Evolutionary conservation across 2,888 invertebrate species (phyloP), one percentile per base, ranked within the genome.

Genomic region (Lasioglossum pauxillum): DNA sequence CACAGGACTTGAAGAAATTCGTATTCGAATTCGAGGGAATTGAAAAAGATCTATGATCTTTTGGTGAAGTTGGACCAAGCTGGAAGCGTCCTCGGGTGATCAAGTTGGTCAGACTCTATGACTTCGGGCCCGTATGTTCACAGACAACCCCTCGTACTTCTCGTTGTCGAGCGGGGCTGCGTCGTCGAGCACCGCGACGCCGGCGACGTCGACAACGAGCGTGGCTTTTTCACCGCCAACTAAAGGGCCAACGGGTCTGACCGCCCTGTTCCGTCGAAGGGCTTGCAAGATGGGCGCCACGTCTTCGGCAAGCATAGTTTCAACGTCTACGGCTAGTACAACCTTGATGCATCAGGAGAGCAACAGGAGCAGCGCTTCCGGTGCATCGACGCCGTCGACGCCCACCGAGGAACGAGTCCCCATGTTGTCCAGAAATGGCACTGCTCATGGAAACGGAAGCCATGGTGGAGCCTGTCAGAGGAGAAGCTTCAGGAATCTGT

Each of bases 121-220:
- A 80, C 57, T 44, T 73, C 74, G 53, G 64, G 80, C 77, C 85
- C 91, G 91, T 92, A 93, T 96, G 95, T 96, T 96, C 91, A 90
- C 96, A 97, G 97, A 97, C 95, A 98, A 97, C 95, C 97, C 97
- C 73, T 97, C 97, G 87, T 98, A 98, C 95, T 98, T 98, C 95
- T 96, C 97, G 92, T 95, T 97, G 92, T 96, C 96, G 89, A 96
- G 81, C 87, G 82, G 89, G 82, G 71, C 86, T 83, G 81, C 83
- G 77, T 80, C 87, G 80, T 90, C 89, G 83, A 85, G 92, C 74
- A 80, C 85, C 75, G 87, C 88, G 57, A 79, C 72, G 81, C 75
- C 88, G 73, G 57, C 88, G 38, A 49, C 87, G 78, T 73, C 85
- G 74, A 78, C 87, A 53, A 75, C 86, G 57, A 76, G 75, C 79